A percentile compares a stretch with the other conserved stretches of the same genome.
Conservation (phyloP, 2,113 vertebrate genomes). For the Centropristis striata region DNA sequence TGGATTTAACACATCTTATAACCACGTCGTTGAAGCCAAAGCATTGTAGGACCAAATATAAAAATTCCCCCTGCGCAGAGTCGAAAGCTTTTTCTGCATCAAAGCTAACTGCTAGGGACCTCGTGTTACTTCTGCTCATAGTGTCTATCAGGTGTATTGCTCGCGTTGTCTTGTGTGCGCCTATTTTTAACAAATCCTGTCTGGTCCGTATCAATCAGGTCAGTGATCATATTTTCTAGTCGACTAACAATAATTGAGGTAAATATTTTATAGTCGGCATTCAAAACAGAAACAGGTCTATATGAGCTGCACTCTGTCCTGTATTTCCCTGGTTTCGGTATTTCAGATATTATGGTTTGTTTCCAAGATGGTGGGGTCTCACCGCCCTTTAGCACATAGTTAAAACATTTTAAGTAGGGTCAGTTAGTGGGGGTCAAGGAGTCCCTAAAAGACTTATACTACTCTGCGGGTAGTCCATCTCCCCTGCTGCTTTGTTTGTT, state of each 20-base stretch:
- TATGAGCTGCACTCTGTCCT: background rate
- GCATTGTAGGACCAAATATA: background rate
- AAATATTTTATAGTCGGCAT: background rate
- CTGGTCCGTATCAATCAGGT: background rate
- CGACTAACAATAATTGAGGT: background rate
- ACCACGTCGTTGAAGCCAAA: background rate
- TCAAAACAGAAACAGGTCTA: background rate
- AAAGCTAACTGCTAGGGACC: background rate
- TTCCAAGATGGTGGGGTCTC: too few relatives aligned
- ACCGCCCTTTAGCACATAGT: too few relatives aligned
- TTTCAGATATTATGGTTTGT: too few relatives aligned
- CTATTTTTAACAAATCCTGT: slow-evolving; percentile 2
- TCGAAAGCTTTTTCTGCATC: background rate
- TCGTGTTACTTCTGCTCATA: background rate
- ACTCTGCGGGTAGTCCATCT: background rate
- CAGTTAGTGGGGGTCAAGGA: too few relatives aligned
- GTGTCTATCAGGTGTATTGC: background rate
- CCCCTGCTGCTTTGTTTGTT: too few relatives aligned
- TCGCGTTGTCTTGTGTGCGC: background rate
- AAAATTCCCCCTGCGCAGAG: background rate
- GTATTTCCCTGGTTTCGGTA: background rate
- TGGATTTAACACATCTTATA: background rate
- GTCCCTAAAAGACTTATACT: background rate
- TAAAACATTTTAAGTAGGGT: too few relatives aligned
- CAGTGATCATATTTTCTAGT: slow-evolving; percentile 1